These are phyloP conservation scores for Ceratina australensis DNA, from an alignment of 1,140 invertebrate genomes.

Conservation along the genomic window DNA sequence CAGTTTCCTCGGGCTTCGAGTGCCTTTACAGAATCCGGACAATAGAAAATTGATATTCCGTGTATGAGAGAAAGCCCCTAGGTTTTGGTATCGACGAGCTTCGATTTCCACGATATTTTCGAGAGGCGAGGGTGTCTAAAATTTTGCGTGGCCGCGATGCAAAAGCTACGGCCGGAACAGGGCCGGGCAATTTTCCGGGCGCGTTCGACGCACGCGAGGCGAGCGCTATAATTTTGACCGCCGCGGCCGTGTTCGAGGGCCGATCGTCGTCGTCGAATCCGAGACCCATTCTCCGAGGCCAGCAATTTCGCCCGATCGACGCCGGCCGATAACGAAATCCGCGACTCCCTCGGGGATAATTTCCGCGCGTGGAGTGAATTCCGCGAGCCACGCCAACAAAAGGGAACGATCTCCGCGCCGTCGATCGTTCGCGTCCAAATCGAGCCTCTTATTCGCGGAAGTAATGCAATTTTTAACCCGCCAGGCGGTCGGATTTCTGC, in stretches of 20 bases:
- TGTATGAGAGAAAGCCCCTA: no score
- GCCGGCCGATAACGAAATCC: slow-evolving; percentile 62
- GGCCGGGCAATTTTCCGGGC: slow-evolving; percentile 22
- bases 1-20: no score
- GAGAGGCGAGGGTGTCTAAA: no score
- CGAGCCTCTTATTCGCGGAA: no score
- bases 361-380: slow-evolving; percentile 51
- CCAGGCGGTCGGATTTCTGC: no score
- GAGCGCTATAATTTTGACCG: slow-evolving; percentile 18
- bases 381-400: not conserved
- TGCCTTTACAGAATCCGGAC: no score
- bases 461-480: no score
- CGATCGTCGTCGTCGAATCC: not conserved
- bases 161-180: slow-evolving; percentile 9
- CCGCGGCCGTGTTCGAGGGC: not conserved
- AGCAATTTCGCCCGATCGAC: slow-evolving; percentile 56
- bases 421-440: not conserved
- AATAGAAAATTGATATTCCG: no score
- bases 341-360: slow-evolving; percentile 56
- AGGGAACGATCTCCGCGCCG: not conserved
- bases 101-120: no score
- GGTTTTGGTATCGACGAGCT: no score
- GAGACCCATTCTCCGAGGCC: slow-evolving; percentile 5
- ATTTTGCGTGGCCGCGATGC: not conserved
- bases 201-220: slow-evolving; percentile 12